phyloP scores from a whole-genome alignment of 92 coral and sea anemone species.

The Epizoanthus stellaris region DNA sequence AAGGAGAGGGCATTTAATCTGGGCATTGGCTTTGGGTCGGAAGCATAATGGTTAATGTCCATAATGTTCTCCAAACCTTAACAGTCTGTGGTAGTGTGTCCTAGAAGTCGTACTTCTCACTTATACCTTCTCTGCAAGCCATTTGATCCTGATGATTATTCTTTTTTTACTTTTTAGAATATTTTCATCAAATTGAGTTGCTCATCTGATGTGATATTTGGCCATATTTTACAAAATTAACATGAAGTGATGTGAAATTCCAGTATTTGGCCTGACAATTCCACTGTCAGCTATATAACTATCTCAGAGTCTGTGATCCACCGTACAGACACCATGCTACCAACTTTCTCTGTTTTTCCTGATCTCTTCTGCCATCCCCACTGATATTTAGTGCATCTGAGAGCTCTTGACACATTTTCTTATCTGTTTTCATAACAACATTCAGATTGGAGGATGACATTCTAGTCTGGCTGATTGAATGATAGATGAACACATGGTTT shows the following conservation, averaged over 20 bases:
- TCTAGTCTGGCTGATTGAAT: slow-evolving; percentile 70
- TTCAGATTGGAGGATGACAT: slow-evolving; percentile 70
- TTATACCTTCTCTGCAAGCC: no score
- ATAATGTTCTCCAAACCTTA: no score
- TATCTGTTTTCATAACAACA: slow-evolving; percentile 46
- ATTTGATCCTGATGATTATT: no score
- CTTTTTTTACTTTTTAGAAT: background rate
- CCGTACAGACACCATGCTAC: slow-evolving; percentile 69
- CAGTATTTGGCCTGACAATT: no score
- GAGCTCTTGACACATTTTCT: slow-evolving; percentile 17
- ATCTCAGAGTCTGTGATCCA: background rate
- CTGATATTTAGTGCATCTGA: background rate
- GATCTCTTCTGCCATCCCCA: slow-evolving; percentile 47
- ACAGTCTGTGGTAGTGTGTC: no score
- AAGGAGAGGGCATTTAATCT: no score
- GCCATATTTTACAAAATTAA: background rate
- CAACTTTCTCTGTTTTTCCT: slow-evolving; percentile 56
- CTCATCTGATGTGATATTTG: background rate
- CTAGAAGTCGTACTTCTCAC: no score
- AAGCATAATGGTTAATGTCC: no score
- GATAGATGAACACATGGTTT: slow-evolving; percentile 80
- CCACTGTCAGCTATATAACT: no score
- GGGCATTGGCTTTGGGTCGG: no score
- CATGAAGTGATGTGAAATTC: no score
- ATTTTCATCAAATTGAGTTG: background rate